Base-by-base conservation (phyloP, 37 sponge, comb jelly and placozoan species). In the Hexactinellida sp. region DNA sequence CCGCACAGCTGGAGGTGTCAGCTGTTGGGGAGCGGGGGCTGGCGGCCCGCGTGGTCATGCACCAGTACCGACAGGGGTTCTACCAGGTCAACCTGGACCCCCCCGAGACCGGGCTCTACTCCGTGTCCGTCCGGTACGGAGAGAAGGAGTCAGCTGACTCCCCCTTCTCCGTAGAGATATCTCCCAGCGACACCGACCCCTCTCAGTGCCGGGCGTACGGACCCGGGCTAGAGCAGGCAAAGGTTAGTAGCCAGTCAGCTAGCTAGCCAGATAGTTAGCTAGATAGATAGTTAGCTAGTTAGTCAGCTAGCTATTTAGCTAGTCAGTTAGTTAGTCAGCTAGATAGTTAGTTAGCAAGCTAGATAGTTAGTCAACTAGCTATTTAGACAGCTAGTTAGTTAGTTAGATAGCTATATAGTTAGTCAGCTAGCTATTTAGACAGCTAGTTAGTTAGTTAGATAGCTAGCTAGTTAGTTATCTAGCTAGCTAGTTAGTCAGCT, bases 41-140 rank as follows among this genome's bases (percentile, higher is more conserved):
- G 21, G 5, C 76, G 3, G 76, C 76, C 34, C 21, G 76, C 3
- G 76, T 63, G 25, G 34, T 63, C 25, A 63, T 63, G 76, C 76
- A 63, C 34, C 76, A 63, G 34, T 63, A 63, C 76, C 3, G 76
- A 63, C 76, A 63, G 34, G 76, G 76, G 34, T 63, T 63, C 76
- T 63, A 63, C 13, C 76, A 63, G 76, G 76, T 63, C 13, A 63
- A 63, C 34, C 3, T 63, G 5, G 76, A 63, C 34, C 76, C 76
- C 19, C 76, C 76, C 5, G 76, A 63, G 13, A 23, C 13, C 3
- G 76, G 76, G 5, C 19, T 63, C 25, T 63, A 63, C 76, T 25
- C 76, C 25, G 76, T 63, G 3, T 32, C 32, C 5, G 76, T 63
- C 76, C 3, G 76, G 5, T n/a, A 63, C 34, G 76, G 28, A n/a